Conservation (phyloP, 2,113 vertebrate genomes). For the Pachypanchax playfairii region DNA sequence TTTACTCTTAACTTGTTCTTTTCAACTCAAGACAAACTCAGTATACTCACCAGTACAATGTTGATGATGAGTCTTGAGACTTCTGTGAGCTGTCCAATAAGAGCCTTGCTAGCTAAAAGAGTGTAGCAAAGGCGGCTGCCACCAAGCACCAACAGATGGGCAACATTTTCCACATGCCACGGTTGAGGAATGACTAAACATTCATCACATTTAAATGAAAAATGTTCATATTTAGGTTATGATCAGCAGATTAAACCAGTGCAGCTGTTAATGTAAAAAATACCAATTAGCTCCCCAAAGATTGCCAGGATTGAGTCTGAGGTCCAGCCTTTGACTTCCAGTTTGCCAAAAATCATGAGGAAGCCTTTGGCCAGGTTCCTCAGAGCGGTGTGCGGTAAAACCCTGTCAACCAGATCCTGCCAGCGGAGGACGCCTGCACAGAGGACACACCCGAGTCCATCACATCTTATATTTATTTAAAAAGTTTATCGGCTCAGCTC, state of each 20-base stretch:
- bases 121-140: conserved; percentile 87
- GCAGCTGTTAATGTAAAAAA: background rate
- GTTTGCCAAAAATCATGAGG: conserved; percentile 78
- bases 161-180: conserved; percentile 90
- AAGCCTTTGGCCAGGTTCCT: conserved; percentile 85
- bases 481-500: background rate
- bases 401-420: conserved; percentile 82
- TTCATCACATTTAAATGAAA: background rate
- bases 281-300: conserved; percentile 89
- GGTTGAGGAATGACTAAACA: conserved; percentile 82
- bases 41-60: conserved; percentile 83
- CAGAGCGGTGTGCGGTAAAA: conserved; percentile 79
- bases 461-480: background rate
- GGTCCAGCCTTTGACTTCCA: conserved; percentile 80
- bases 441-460: background rate
- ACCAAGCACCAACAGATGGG: conserved; percentile 87
- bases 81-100: conserved; percentile 80
- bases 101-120: conserved; percentile 86
- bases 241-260: background rate
- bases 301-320: conserved; percentile 84
- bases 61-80: conserved; percentile 84
- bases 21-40: background rate
- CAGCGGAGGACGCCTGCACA: conserved; percentile 83
- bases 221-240: background rate
- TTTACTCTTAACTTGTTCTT: too few species aligned